Evolutionary conservation across 2,888 invertebrate species (phyloP).

Genomic region (Acanthosepion pharaonis): DNA sequence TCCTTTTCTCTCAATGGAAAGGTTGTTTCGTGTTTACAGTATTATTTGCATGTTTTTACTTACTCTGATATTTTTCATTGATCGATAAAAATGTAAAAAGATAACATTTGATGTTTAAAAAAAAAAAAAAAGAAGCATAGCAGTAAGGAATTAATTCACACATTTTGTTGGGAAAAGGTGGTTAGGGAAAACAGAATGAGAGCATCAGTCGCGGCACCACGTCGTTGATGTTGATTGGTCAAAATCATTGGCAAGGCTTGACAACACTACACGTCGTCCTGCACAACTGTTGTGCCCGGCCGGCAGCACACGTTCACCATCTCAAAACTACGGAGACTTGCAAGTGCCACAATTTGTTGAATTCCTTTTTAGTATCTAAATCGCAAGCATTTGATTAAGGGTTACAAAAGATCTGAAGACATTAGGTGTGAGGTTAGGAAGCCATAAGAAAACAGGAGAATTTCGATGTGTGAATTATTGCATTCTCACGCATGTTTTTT

Average conservation of each 20-base stretch:
- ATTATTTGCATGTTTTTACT: background rate
- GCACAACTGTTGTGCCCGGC: background rate
- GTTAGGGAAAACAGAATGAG: background rate
- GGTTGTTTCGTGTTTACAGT: background rate
- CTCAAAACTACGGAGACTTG: background rate
- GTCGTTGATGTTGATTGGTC: background rate
- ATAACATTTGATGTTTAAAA: too few relatives aligned
- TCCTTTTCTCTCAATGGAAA: background rate
- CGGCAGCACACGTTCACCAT: background rate
- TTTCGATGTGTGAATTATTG: too few relatives aligned
- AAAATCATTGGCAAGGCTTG: background rate
- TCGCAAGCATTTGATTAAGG: too few relatives aligned
- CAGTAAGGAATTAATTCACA: too few relatives aligned
- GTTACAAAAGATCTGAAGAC: too few relatives aligned
- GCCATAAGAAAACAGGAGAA: too few relatives aligned
- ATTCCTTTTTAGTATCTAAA: background rate
- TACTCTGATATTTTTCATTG: background rate
- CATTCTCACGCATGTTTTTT: too few relatives aligned
- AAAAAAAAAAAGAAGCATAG: too few relatives aligned
- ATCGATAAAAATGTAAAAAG: background rate
- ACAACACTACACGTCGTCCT: slow-evolving; percentile 21
- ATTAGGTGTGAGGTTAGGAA: too few relatives aligned
- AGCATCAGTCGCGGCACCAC: background rate
- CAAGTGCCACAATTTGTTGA: background rate
- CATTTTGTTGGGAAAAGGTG: background rate